A percentile compares a stretch with the other conserved stretches of the same genome.
Conservation (phyloP, 2,113 vertebrate genomes). For the Neofelis nebulosa region DNA sequence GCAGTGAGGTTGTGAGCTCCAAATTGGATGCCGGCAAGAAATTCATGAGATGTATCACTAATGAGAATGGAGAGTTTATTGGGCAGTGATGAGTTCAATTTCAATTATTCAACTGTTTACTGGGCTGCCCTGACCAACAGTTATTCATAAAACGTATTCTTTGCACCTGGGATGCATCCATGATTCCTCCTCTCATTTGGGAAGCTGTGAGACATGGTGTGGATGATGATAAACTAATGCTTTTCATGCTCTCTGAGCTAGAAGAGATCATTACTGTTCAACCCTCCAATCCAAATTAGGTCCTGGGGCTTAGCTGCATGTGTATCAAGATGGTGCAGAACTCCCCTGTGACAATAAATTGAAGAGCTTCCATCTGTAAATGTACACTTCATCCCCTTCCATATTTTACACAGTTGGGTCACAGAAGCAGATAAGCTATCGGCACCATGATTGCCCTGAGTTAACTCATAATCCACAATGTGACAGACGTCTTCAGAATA, state of each 20-base stretch:
- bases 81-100: neutral
- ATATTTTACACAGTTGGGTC: neutral
- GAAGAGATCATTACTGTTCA: constrained; percentile 43
- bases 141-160: neutral
- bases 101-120: constrained; percentile 25
- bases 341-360: neutral
- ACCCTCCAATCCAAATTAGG: constrained; percentile 46
- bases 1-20: neutral
- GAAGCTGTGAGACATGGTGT: constrained; percentile 29
- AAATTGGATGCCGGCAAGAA: neutral
- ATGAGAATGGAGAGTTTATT: neutral
- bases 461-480: neutral
- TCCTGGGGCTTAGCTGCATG: neutral
- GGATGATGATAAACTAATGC: neutral
- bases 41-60: neutral
- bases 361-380: neutral
- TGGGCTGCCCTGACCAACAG: neutral
- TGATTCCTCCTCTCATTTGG: neutral
- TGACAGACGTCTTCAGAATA: neutral
- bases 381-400: neutral
- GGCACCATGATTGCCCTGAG: neutral
- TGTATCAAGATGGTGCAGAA: neutral
- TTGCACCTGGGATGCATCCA: neutral
- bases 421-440: neutral
- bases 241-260: constrained; percentile 40